These are phyloP conservation scores for Drosophila subsilvestris DNA, from an alignment of 2,888 invertebrate species.

Conservation along the genomic window DNA sequence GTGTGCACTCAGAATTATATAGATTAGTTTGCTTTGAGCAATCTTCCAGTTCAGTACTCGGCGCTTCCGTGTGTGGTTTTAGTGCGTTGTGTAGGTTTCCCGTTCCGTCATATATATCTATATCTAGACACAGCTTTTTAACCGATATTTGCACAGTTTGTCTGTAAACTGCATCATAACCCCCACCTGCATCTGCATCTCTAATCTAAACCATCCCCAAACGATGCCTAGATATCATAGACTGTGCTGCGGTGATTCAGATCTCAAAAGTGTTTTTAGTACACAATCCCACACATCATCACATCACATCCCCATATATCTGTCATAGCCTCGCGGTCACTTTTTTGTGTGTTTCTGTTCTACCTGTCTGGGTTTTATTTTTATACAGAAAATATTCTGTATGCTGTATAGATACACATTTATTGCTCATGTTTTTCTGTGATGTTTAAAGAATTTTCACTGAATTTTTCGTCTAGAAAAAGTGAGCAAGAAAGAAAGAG, in stretches of 20 bases:
- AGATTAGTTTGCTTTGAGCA: constrained; percentile 80
- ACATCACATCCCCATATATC: constrained; percentile 24
- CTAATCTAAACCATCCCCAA: constrained; percentile 21
- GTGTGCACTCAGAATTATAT: constrained; percentile 79
- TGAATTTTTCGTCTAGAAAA: constrained; percentile 37
- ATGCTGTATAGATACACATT: constrained; percentile 70
- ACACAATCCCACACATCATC: constrained; percentile 16
- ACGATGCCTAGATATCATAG: constrained; percentile 19
- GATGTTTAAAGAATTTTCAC: constrained; percentile 40
- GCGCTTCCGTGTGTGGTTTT: constrained; percentile 68
- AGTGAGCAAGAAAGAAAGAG: not conserved
- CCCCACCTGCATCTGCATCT: constrained; percentile 5
- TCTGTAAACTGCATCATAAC: constrained; percentile 31
- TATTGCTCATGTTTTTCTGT: constrained; percentile 51
- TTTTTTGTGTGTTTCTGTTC: constrained; percentile 50
- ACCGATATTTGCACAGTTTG: constrained; percentile 54
- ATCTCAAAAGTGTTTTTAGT: constrained; percentile 18
- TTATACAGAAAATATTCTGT: constrained; percentile 43
- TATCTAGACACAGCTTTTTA: constrained; percentile 31
- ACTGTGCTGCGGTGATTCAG: constrained; percentile 28
- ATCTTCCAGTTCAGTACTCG: constrained; percentile 80
- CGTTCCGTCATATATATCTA: constrained; percentile 13
- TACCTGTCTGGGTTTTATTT: constrained; percentile 76
- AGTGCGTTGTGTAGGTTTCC: constrained; percentile 74
- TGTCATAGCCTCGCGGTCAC: constrained; percentile 31